Percentiles rank a stretch among this genome's conserved stretches.
phyloP scores from a whole-genome alignment of 2,888 invertebrate species.

The Netelia virgata region DNA sequence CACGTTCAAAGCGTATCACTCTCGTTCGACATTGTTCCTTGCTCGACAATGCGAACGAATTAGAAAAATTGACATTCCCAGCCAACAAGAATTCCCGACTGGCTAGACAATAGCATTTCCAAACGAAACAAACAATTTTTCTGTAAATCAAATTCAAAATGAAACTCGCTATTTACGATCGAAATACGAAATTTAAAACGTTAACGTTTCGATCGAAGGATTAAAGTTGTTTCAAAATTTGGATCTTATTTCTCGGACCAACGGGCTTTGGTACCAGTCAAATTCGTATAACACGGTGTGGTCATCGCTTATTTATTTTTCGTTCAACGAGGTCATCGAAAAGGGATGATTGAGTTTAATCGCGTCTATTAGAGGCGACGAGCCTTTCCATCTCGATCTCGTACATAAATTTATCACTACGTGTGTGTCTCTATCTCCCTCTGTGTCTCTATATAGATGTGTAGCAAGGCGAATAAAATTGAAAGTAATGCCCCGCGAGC shows the following conservation, averaged over 20 bases:
- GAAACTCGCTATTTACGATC: no score
- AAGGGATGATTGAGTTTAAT: conserved; percentile 40
- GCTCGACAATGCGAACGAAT: conserved; percentile 34
- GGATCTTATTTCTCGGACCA: background rate
- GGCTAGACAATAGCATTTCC: background rate
- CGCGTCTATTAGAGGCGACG: conserved; percentile 32
- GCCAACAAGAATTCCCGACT: background rate
- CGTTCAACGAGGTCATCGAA: conserved; percentile 39
- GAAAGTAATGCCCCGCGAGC: conserved; percentile 55
- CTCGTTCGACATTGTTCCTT: conserved; percentile 43
- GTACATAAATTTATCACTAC: background rate
- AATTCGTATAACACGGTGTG: background rate
- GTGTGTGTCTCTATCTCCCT: background rate
- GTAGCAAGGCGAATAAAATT: conserved; percentile 53
- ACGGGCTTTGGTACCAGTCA: background rate
- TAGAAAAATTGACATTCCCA: conserved; percentile 29
- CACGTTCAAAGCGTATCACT: conserved; percentile 46
- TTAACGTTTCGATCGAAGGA: no score
- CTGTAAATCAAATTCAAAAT: background rate
- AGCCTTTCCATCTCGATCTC: conserved; percentile 29
- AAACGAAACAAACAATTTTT: conserved; percentile 14
- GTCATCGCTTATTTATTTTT: conserved; percentile 9
- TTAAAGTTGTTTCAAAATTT: background rate
- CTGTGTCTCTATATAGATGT: background rate
- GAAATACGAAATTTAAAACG: no score